A percentile compares a stretch with the other conserved stretches of the same genome.
Evolutionary conservation across 2,797 vertebrate species (phyloP).

Genomic region (Sitta carolinensis): DNA sequence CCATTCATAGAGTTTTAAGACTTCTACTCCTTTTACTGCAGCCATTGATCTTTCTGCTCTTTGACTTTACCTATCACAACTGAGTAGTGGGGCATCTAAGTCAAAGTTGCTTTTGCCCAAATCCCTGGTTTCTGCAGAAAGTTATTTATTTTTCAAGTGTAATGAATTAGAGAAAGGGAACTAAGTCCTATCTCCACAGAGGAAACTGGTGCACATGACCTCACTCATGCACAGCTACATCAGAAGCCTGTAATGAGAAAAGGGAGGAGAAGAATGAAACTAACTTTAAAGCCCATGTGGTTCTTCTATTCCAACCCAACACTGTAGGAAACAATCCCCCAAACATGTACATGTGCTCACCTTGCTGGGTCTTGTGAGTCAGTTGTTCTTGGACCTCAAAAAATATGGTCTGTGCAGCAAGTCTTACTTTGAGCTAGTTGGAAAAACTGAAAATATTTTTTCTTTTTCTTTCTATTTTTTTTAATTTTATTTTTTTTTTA

Average conservation of each 20-base stretch:
- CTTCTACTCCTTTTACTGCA: not conserved
- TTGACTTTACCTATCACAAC: not conserved
- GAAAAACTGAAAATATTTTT: not conserved
- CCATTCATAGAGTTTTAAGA: not conserved
- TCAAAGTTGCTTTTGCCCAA: not conserved
- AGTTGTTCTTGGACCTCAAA: not conserved
- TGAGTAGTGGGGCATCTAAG: not conserved
- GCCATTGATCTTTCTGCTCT: not conserved
- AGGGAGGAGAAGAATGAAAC: not conserved
- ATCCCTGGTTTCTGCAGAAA: not conserved
- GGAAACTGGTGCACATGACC: not conserved
- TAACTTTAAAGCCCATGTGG: not conserved
- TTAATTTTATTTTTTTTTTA: not conserved
- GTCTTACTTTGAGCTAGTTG: not conserved
- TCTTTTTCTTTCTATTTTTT: not conserved
- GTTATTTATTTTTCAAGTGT: not conserved
- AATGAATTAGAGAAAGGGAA: not conserved
- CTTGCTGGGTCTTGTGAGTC: not conserved
- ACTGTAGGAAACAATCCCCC: not conserved
- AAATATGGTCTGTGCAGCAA: not conserved
- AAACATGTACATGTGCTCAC: not conserved
- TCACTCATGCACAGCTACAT: not conserved
- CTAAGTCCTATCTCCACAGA: not conserved
- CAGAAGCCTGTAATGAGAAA: not conserved
- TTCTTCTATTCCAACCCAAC: not conserved